phyloP scores from a whole-genome alignment of 1,140 invertebrate species.

The Drosophila asahinai region DNA sequence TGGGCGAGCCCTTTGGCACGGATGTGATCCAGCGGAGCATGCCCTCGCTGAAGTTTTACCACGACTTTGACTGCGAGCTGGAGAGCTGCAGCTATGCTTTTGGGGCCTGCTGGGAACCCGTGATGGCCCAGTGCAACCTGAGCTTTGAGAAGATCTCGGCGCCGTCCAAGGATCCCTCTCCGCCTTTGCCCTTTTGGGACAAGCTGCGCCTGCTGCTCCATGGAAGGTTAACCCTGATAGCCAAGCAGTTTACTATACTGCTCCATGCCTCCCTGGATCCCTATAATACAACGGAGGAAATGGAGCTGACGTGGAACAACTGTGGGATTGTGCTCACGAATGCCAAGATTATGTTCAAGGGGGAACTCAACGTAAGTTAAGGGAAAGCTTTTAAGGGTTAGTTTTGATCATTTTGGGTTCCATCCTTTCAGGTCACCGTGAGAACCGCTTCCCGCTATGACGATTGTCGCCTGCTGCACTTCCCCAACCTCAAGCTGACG shows the following conservation, averaged over 20 bases:
- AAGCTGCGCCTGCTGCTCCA: conserved; percentile 97
- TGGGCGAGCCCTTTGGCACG: conserved; percentile 91
- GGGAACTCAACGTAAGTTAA: conserved; percentile 89
- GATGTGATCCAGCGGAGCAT: conserved; percentile 93
- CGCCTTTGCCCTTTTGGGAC: conserved; percentile 98
- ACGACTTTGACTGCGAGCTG: conserved; percentile 98
- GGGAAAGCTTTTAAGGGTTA: not conserved
- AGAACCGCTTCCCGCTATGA: conserved; percentile 99
- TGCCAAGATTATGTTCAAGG: conserved; percentile 94
- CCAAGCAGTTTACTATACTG: conserved; percentile 93
- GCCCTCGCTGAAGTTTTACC: conserved; percentile 98
- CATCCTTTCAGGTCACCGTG: conserved; percentile 87
- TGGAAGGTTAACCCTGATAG: conserved; percentile 94
- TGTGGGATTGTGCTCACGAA: conserved; percentile 98
- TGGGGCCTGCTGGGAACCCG: conserved; percentile 99
- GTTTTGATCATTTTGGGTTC: not conserved
- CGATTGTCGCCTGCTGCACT: conserved; percentile 95
- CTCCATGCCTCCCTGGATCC: conserved; percentile 98
- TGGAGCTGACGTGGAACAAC: conserved; percentile 98
- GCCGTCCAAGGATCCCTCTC: conserved; percentile 96
- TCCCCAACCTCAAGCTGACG: conserved; percentile 94
- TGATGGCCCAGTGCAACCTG: conserved; percentile 97
- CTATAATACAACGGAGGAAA: conserved; percentile 99
- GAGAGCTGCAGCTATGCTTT: conserved; percentile 96
- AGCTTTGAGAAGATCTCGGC: conserved; percentile 94